phyloP scores from a whole-genome alignment of 2,113 vertebrate genomes.

The Megaptera novaeangliae region DNA sequence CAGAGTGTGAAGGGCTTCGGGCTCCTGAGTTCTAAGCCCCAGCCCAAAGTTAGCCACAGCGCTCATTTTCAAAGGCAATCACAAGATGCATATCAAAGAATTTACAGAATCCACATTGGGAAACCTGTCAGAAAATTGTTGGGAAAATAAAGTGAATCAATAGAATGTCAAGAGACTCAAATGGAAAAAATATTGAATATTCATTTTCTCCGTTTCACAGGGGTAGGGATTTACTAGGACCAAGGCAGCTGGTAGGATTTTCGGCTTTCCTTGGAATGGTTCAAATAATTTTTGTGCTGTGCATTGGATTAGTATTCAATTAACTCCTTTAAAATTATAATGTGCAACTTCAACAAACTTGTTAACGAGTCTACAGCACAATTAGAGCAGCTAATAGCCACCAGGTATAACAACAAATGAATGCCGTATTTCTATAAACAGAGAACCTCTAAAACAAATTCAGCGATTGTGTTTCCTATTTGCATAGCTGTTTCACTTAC shows the following conservation, averaged over 20 bases:
- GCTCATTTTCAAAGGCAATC: constrained; percentile 83
- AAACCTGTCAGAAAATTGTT: constrained; percentile 87
- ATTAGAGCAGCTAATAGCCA: constrained; percentile 59
- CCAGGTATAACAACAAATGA: constrained; percentile 59
- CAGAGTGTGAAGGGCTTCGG: background rate
- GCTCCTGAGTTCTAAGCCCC: constrained; percentile 51
- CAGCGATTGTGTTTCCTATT: background rate
- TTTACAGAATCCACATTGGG: constrained; percentile 82
- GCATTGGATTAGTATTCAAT: constrained; percentile 78
- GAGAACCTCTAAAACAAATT: background rate
- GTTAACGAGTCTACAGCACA: constrained; percentile 35
- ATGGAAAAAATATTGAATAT: constrained; percentile 84
- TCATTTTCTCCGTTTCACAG: constrained; percentile 84
- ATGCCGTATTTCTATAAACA: constrained; percentile 43
- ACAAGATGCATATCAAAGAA: constrained; percentile 86
- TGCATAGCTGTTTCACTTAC: background rate
- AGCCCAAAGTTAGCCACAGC: constrained; percentile 34
- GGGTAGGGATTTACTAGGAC: constrained; percentile 80
- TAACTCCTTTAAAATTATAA: constrained; percentile 76
- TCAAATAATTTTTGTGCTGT: constrained; percentile 76
- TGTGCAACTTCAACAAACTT: constrained; percentile 71
- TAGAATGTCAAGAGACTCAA: constrained; percentile 83
- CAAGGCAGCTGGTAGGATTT: constrained; percentile 77
- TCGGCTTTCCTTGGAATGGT: constrained; percentile 76
- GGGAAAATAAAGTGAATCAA: constrained; percentile 88